Evolutionary conservation across 2,797 vertebrate genomes (phyloP).

Genomic region (Sebastes melanostomus): DNA sequence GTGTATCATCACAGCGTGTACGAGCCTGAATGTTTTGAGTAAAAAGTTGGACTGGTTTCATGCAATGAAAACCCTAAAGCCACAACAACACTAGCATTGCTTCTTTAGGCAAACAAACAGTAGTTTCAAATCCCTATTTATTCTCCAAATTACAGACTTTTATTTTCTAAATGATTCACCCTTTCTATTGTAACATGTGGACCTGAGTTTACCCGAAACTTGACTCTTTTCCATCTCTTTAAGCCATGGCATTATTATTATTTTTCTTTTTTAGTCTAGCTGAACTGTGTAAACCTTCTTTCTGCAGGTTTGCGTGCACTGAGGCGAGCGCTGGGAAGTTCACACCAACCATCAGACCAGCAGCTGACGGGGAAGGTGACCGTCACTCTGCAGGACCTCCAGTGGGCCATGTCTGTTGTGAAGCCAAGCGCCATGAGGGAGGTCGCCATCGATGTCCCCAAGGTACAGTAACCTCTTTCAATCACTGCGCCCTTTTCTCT

Average conservation of each 20-base stretch:
- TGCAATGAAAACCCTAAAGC: constrained; percentile 48
- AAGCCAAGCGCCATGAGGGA: constrained; percentile 99
- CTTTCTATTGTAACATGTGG: not conserved
- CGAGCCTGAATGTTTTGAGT: constrained; percentile 56
- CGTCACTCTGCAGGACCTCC: constrained; percentile 89
- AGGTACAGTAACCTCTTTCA: constrained; percentile 75
- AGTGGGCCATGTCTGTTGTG: constrained; percentile 88
- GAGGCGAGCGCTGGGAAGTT: constrained; percentile 79
- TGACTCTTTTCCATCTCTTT: not conserved
- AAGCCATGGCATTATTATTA: not conserved
- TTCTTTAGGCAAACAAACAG: constrained; percentile 39
- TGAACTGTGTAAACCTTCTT: not conserved
- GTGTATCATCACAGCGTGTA: constrained; percentile 59
- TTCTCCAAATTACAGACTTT: constrained; percentile 16
- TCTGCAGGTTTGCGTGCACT: constrained; percentile 87
- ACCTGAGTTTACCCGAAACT: not conserved
- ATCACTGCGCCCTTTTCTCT: not conserved
- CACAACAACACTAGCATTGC: constrained; percentile 18
- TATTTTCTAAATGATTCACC: constrained; percentile 6
- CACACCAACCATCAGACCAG: constrained; percentile 74
- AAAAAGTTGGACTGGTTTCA: constrained; percentile 35
- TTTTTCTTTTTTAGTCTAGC: not conserved
- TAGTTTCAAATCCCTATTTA: constrained; percentile 14
- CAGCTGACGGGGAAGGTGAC: constrained; percentile 83
- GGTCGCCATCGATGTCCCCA: constrained; percentile 94